Conservation (phyloP, 1,140 invertebrate genomes). For the Macrosteles quadrilineatus region DNA sequence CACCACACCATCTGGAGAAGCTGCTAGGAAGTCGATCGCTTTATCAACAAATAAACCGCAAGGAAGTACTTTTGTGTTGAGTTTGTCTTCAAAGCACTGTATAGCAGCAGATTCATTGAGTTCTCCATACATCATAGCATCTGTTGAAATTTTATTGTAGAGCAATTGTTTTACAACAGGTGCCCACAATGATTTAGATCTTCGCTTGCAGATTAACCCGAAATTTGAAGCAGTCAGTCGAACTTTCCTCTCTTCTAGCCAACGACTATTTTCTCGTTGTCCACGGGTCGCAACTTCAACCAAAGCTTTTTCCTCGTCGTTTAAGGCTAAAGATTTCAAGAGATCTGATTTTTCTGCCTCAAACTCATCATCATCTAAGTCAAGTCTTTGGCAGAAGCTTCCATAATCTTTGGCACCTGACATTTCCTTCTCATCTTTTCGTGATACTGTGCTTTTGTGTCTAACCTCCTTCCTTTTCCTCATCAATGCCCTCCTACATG, state of each 20-base stretch:
- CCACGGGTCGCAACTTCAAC: background rate
- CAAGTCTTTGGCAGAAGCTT: conserved; percentile 7
- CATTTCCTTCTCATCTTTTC: background rate
- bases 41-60: background rate
- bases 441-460: background rate
- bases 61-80: background rate
- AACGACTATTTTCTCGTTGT: background rate
- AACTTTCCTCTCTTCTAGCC: conserved; percentile 15
- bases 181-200: background rate
- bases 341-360: background rate
- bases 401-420: conserved; percentile 7
- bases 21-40: no score
- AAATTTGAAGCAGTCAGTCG: conserved; percentile 14
- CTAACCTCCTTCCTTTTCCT: background rate
- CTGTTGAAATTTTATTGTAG: conserved; percentile 1
- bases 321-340: background rate
- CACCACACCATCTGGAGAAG: conserved; percentile 15
- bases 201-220: conserved; percentile 5
- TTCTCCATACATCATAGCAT: conserved; percentile 16
- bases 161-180: conserved; percentile 12
- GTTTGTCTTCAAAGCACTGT: background rate
- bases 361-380: background rate
- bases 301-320: background rate
- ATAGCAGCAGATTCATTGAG: conserved; percentile 4
- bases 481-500: background rate